These are phyloP conservation scores for Zalophus californianus DNA, from an alignment of 2,797 vertebrate genomes.

Conservation along the genomic window DNA sequence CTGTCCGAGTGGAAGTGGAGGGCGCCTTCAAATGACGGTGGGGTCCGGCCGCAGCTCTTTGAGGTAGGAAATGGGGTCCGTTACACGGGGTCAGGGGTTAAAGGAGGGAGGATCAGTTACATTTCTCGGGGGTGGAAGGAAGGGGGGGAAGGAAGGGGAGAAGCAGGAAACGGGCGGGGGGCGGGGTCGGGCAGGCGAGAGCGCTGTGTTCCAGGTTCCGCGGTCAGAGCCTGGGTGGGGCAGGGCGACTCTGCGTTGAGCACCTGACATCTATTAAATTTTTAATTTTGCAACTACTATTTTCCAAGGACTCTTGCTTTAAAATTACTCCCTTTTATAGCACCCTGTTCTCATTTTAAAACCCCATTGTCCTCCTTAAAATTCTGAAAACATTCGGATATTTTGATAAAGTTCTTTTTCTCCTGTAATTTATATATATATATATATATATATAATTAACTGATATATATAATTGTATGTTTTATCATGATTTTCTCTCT, in stretches of 20 bases:
- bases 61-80: no score
- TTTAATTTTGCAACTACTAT: neutral
- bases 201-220: neutral
- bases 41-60: neutral
- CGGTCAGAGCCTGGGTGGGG: neutral
- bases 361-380: neutral
- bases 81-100: neutral
- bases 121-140: fast-evolving
- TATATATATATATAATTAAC: neutral
- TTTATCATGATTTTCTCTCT: neutral
- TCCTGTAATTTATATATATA: neutral
- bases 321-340: neutral
- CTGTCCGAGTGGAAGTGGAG: neutral
- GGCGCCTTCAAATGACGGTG: neutral
- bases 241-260: neutral
- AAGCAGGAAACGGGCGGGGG: no score
- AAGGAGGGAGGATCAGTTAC: neutral
- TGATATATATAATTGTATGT: neutral
- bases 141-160: no score
- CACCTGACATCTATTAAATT: neutral
- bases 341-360: neutral
- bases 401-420: neutral
- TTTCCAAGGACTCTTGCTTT: neutral
- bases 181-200: neutral
- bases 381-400: neutral